These are phyloP conservation scores for Balaenoptera acutorostrata DNA, from an alignment of 2,113 vertebrate species.

Conservation along the genomic window DNA sequence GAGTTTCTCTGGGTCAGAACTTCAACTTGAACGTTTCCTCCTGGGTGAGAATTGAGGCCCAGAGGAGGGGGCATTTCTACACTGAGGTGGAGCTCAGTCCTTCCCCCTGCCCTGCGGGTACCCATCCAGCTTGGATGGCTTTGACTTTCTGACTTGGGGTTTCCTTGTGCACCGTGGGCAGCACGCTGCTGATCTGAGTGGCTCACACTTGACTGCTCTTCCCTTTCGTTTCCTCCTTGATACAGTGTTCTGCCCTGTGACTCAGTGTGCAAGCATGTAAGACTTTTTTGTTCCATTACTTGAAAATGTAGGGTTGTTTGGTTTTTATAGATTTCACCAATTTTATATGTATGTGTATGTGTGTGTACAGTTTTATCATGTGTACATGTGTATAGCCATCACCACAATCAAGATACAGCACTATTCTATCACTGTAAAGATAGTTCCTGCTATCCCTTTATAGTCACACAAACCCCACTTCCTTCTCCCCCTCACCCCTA, in stretches of 20 bases:
- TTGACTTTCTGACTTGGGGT: background rate
- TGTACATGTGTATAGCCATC: too few species aligned
- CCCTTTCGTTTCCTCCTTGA: background rate
- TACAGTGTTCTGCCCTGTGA: background rate
- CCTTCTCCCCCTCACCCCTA: too few species aligned
- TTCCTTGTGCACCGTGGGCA: too few species aligned
- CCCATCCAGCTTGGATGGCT: background rate
- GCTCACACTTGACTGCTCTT: background rate
- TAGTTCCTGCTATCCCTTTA: too few species aligned
- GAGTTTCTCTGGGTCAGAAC: too few species aligned
- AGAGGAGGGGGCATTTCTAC: background rate
- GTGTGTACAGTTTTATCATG: too few species aligned
- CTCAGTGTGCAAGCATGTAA: background rate
- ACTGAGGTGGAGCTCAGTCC: background rate
- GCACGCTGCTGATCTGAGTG: background rate
- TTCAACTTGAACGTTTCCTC: background rate
- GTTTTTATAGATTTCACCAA: too few species aligned
- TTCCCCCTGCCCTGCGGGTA: background rate
- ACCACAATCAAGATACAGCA: too few species aligned
- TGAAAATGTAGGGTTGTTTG: background rate
- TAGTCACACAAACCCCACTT: too few species aligned
- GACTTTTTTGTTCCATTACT: too few species aligned
- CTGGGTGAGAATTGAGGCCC: background rate
- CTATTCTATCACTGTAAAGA: too few species aligned
- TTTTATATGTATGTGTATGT: too few species aligned